phyloP scores from a whole-genome alignment of 2,797 vertebrate genomes.

The Odontamblyopus rebecca region DNA sequence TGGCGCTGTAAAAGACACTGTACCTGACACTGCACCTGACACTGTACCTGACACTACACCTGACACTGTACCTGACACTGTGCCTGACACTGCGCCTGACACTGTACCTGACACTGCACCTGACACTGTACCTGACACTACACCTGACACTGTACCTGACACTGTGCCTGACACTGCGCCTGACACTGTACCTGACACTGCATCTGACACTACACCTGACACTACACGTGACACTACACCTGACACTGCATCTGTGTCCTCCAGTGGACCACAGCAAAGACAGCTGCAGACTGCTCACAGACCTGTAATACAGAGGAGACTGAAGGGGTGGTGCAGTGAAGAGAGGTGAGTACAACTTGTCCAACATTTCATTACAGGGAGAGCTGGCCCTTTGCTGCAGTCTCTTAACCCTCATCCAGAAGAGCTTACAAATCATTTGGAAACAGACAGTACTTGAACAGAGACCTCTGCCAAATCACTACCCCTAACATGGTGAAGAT shows the following conservation, averaged over 20 bases:
- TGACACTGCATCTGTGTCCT: slow-evolving; percentile 17
- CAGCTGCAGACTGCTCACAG: slow-evolving; percentile 37
- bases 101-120: no score
- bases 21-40: no score
- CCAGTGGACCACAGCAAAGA: slow-evolving; percentile 39
- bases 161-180: slow-evolving; percentile 17
- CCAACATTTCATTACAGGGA: slow-evolving; percentile 48
- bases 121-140: no score
- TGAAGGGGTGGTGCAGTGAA: slow-evolving; percentile 40
- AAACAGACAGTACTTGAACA: slow-evolving; percentile 25
- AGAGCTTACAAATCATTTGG: slow-evolving; percentile 32
- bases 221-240: no score
- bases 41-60: no score
- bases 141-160: no score
- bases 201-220: no score
- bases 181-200: no score
- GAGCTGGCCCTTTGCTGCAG: slow-evolving; percentile 39
- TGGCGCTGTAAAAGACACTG: no score
- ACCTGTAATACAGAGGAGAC: background rate
- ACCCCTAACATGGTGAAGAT: background rate
- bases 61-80: no score
- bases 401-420: slow-evolving; percentile 33
- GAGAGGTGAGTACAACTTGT: slow-evolving; percentile 50
- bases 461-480: background rate
- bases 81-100: no score